These are phyloP conservation scores for Sitta europaea DNA, from an alignment of 2,113 vertebrate species.

Conservation along the genomic window DNA sequence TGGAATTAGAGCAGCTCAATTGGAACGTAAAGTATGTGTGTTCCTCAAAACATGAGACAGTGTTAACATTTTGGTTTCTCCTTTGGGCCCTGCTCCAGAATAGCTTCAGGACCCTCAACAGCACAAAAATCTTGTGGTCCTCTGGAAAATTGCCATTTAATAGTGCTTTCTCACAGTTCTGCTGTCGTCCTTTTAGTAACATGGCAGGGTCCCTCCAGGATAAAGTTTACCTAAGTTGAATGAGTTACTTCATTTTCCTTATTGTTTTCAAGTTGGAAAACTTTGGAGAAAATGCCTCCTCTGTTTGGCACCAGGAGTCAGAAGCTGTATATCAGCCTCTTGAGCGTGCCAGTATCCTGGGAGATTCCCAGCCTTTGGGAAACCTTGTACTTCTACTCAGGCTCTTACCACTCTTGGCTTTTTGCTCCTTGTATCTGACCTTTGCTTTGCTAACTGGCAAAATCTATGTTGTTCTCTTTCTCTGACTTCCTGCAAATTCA, in stretches of 20 bases:
- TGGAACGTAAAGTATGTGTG: background rate
- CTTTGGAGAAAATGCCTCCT: background rate
- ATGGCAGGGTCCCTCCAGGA: background rate
- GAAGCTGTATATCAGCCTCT: background rate
- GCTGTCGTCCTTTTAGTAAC: background rate
- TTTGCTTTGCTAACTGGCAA: background rate
- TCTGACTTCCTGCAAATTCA: background rate
- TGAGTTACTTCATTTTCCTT: background rate
- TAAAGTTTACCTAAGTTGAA: background rate
- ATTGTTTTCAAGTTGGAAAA: background rate
- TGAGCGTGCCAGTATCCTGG: background rate
- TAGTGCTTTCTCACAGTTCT: background rate
- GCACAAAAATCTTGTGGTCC: background rate
- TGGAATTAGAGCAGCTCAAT: background rate
- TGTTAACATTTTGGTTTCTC: background rate
- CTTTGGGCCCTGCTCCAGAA: background rate
- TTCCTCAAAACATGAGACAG: background rate
- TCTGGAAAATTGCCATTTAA: background rate
- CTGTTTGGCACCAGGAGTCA: background rate
- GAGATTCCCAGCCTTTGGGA: background rate
- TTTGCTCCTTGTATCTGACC: background rate
- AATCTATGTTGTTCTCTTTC: background rate
- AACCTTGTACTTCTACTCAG: background rate
- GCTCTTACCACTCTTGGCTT: background rate
- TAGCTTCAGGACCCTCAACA: background rate